Evolutionary conservation across 2,113 vertebrate genomes (phyloP).

Genomic region (Nothocercus julius): DNA sequence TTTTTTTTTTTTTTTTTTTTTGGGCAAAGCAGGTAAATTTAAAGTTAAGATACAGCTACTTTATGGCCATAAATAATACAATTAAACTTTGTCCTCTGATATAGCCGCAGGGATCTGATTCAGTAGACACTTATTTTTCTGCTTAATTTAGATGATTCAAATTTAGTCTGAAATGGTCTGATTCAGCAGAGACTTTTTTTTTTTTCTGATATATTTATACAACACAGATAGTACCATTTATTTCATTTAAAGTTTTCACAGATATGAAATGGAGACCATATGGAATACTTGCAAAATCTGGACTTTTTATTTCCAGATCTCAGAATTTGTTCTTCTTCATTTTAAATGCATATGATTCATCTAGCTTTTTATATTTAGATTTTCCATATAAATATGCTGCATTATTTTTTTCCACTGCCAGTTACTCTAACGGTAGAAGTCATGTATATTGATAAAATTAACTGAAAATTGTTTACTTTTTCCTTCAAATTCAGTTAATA

Average conservation of each 20-base stretch:
- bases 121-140: background rate
- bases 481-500: background rate
- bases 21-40: conserved; percentile 39
- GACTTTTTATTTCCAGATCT: background rate
- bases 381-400: background rate
- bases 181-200: background rate
- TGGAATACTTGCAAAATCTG: background rate
- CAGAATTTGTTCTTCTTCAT: background rate
- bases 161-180: background rate
- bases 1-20: conserved; percentile 8
- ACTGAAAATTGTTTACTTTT: background rate
- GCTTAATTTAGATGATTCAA: background rate
- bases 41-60: background rate
- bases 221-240: background rate
- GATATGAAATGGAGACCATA: background rate
- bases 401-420: background rate
- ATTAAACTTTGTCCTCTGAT: conserved; percentile 20
- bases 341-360: background rate
- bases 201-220: background rate
- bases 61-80: conserved; percentile 17
- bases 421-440: background rate
- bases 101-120: background rate
- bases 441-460: background rate
- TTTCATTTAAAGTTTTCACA: background rate
- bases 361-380: background rate